phyloP scores from a whole-genome alignment of 37 sponge, comb jelly and placozoan species.

The Ianthella basta region DNA sequence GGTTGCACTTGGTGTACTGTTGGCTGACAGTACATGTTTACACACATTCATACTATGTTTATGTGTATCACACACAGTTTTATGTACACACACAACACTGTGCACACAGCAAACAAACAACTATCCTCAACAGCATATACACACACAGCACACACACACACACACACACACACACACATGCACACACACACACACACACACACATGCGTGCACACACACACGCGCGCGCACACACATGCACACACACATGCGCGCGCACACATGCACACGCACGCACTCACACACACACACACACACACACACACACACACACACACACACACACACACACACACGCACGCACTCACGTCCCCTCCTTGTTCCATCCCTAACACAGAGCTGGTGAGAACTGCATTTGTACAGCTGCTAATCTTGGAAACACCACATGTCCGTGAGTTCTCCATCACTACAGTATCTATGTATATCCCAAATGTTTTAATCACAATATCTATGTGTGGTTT shows the following conservation, averaged over 20 bases:
- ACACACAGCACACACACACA: no score
- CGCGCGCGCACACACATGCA: no score
- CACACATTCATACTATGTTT: no score
- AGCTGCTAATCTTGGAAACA: constrained; percentile 11
- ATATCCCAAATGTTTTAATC: not conserved
- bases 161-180: no score
- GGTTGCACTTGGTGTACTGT: not conserved
- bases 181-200: no score
- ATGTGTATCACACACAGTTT: no score
- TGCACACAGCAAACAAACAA: no score
- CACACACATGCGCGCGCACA: not conserved
- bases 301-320: not conserved
- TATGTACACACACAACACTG: no score
- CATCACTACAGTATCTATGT: not conserved
- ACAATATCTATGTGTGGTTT: not conserved
- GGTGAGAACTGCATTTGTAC: constrained; percentile 65
- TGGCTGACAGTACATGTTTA: no score
- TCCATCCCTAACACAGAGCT: constrained; percentile 37
- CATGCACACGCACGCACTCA: not conserved
- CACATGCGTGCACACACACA: no score
- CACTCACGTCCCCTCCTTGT: not conserved
- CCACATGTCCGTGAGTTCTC: constrained; percentile 52
- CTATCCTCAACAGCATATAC: no score
- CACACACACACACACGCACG: not conserved
- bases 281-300: no score